phyloP scores from a whole-genome alignment of 2,888 invertebrate genomes.

The Hanleya hanleyi region DNA sequence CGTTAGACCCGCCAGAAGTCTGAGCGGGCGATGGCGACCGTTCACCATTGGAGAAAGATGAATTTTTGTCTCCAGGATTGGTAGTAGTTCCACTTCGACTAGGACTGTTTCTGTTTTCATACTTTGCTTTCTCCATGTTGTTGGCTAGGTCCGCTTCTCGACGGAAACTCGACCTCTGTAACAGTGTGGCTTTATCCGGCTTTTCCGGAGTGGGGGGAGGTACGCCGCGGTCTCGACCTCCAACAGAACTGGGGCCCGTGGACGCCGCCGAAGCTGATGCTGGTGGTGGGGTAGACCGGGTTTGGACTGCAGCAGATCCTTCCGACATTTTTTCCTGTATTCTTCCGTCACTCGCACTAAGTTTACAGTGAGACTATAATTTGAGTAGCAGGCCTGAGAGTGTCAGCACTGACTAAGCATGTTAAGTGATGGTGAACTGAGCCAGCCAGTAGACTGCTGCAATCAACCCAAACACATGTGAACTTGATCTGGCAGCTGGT shows the following conservation, averaged over 20 bases:
- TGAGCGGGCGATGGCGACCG: background rate
- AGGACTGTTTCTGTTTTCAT: background rate
- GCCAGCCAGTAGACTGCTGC: too few relatives aligned
- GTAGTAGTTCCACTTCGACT: background rate
- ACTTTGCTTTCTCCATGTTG: constrained; percentile 1
- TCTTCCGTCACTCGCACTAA: too few relatives aligned
- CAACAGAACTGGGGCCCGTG: background rate
- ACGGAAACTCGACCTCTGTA: constrained; percentile 3
- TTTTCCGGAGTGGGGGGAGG: constrained; percentile 2
- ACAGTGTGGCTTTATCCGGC: constrained; percentile 7
- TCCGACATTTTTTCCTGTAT: constrained; percentile 9
- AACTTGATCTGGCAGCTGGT: too few relatives aligned
- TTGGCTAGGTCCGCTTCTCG: background rate
- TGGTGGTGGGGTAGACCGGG: background rate
- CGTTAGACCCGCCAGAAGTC: background rate
- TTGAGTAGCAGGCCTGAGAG: too few relatives aligned
- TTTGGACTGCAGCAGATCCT: background rate
- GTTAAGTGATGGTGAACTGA: too few relatives aligned
- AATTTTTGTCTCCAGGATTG: background rate
- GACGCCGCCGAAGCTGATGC: background rate
- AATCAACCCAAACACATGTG: background rate
- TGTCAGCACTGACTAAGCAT: background rate
- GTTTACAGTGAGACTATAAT: too few relatives aligned
- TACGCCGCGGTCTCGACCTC: too few relatives aligned
- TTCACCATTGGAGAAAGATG: background rate